Conservation (phyloP, 2,797 vertebrate genomes). For the Takifugu ocellatus region DNA sequence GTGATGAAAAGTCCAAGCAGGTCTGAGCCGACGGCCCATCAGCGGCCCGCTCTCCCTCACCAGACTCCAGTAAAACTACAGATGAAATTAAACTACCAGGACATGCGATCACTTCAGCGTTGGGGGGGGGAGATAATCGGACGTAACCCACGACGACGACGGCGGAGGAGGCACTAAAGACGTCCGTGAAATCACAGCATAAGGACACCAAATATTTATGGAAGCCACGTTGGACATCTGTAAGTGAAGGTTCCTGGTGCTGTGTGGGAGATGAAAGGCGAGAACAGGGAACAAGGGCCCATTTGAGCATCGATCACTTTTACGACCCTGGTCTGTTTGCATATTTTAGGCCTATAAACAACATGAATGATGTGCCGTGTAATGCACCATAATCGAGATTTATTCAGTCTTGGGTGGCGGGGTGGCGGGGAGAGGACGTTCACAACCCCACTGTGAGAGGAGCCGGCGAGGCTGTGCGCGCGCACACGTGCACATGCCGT, state of each 20-base stretch:
- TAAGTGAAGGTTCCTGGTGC: constrained; percentile 50
- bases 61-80: constrained; percentile 29
- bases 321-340: constrained; percentile 68
- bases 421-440: constrained; percentile 58
- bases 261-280: constrained; percentile 37
- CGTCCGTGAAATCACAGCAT: constrained; percentile 28
- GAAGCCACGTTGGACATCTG: constrained; percentile 34
- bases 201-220: constrained; percentile 45
- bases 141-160: constrained; percentile 44
- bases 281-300: constrained; percentile 31
- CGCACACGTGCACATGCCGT: constrained; percentile 30
- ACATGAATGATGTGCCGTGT: constrained; percentile 74
- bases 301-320: constrained; percentile 71
- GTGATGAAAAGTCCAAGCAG: no score
- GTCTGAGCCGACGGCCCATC: no score
- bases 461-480: constrained; percentile 33
- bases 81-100: constrained; percentile 50
- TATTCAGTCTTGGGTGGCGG: constrained; percentile 73
- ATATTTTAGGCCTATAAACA: constrained; percentile 77
- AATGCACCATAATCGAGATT: constrained; percentile 88
- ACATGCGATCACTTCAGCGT: constrained; percentile 42
- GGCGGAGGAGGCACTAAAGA: background rate
- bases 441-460: constrained; percentile 74
- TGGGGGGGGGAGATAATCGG: constrained; percentile 53
- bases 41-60: no score